Conservation (phyloP, 2,797 vertebrate species). For the Melanotaenia nigrans region DNA sequence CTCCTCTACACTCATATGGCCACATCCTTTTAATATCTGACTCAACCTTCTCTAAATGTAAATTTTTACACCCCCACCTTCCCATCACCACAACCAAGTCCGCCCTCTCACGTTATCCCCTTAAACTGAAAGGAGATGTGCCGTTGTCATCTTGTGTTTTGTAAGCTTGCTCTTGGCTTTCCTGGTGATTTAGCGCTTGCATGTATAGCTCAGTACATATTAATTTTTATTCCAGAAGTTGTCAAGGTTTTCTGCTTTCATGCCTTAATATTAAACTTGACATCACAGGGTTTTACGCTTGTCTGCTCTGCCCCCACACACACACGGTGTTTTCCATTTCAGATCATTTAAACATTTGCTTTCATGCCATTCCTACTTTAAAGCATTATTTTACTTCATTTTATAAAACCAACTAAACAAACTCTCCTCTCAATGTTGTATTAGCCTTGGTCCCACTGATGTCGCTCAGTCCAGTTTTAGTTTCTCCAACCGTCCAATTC, state of each 20-base stretch:
- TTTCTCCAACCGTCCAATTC: conserved; percentile 32
- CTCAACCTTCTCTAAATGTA: conserved; percentile 67
- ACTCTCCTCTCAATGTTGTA: conserved; percentile 27
- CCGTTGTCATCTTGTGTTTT: conserved; percentile 50
- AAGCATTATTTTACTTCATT: conserved; percentile 31
- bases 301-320: conserved; percentile 42
- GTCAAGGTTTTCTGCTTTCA: conserved; percentile 59
- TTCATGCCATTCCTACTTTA: conserved; percentile 41
- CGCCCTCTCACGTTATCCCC: conserved; percentile 47
- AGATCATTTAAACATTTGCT: conserved; percentile 56
- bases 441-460: conserved; percentile 50
- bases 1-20: conserved; percentile 34
- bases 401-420: conserved; percentile 28
- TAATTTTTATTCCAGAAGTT: conserved; percentile 44
- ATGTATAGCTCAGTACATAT: conserved; percentile 33
- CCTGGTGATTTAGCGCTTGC: conserved; percentile 36
- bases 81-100: neutral
- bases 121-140: conserved; percentile 62
- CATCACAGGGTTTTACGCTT: conserved; percentile 52
- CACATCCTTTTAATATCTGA: conserved; percentile 53
- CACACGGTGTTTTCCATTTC: conserved; percentile 51
- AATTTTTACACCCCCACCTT: conserved; percentile 16
- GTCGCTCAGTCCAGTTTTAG: conserved; percentile 40
- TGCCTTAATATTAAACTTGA: conserved; percentile 56
- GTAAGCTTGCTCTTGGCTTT: conserved; percentile 40